phyloP scores from a whole-genome alignment of 2,113 vertebrate genomes.

The Cephalopholis sonnerati region DNA sequence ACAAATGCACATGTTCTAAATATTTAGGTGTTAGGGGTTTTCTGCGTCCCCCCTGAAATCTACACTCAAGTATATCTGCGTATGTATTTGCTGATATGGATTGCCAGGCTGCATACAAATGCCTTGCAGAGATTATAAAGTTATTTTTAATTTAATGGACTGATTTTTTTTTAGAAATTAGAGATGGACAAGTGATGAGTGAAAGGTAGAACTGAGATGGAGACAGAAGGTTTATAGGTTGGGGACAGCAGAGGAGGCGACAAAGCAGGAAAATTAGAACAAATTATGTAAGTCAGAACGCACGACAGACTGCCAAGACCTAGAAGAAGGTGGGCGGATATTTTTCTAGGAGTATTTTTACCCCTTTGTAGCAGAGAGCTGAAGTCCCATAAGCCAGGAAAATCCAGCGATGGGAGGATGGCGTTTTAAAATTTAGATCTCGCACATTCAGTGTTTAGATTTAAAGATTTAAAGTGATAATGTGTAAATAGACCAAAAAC shows the following conservation, averaged over 20 bases:
- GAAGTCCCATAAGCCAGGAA: background rate
- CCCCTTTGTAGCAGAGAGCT: background rate
- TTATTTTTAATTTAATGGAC: background rate
- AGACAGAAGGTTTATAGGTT: background rate
- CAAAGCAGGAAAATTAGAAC: background rate
- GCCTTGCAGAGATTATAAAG: background rate
- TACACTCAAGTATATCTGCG: too few relatives aligned
- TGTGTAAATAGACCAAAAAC: conserved; percentile 5
- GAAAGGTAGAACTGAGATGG: background rate
- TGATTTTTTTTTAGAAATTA: background rate
- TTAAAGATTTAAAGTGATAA: background rate
- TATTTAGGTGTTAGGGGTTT: too few relatives aligned
- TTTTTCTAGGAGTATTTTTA: conserved; percentile 18
- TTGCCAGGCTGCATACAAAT: background rate
- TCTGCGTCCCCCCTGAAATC: too few relatives aligned
- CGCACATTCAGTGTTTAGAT: background rate
- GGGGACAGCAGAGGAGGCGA: background rate
- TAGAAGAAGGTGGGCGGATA: conserved; percentile 7
- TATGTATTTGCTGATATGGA: background rate
- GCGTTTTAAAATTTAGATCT: background rate
- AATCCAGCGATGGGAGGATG: background rate
- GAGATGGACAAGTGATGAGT: background rate
- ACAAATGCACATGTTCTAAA: too few relatives aligned
- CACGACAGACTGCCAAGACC: conserved; percentile 4
- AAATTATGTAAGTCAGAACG: conserved; percentile 13